Base-by-base conservation (phyloP, 1,140 invertebrate genomes). In the Drosophila triauraria region DNA sequence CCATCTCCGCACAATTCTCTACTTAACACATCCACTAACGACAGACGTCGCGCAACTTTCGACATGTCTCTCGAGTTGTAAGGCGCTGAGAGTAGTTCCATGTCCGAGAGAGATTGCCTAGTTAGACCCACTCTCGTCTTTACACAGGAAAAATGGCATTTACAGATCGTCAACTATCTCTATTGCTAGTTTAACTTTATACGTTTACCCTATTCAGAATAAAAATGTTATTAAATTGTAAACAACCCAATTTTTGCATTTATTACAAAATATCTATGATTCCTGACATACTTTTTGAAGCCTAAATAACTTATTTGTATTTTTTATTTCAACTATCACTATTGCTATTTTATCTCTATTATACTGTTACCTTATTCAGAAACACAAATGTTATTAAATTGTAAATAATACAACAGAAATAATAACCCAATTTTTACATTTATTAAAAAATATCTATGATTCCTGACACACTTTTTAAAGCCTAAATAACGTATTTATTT, bases 41-140 rank as follows among this genome's bases (percentile, higher is more conserved):
- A 87, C 83, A 86, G 83, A 61, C 78, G 80, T 75, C 85, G 85
- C 69, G 63, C 64, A 88, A 88, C 47, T 88, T 88, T 80, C 87
- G 84, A 88, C 84, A 88, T 88, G 85, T 79, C 78, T 78, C 47
- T 47, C 70, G 44, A 72, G 70, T 88, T 88, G 84, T 83, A 74
- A 74, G 62, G 61, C 72, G 64, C 74, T 88, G 80, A 88, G 86
- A 88, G 84, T 83, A 83, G 84, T 88, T 88, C 77, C 86, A 81
- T 88, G 84, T 88, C 84, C 70, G 46, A 68, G 58, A 82, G 65
- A 51, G 47, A 65, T 62, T 60, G 69, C 70, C 56, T 72, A 72
- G 69, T 59, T 70, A 30, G 27, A 23, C 67, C 40, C 64, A 30
- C 20, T 27, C 30, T 25, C 1, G 42, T 9, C 6, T 10, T 0